phyloP scores from a whole-genome alignment of 2,797 vertebrate species.

The Cephalopachus bancanus region DNA sequence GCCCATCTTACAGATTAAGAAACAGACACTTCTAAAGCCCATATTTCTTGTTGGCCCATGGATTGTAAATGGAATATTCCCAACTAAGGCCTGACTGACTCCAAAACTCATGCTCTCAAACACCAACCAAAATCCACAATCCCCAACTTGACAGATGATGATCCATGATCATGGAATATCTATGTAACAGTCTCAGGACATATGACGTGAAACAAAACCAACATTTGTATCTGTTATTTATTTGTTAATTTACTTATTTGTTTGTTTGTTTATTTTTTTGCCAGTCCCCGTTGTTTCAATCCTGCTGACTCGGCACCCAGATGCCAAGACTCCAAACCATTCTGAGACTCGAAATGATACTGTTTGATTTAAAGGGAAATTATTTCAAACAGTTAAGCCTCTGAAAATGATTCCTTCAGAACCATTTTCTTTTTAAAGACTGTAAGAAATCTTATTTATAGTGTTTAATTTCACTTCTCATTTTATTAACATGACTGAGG shows the following conservation, averaged over 20 bases:
- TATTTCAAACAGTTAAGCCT: constrained; percentile 24
- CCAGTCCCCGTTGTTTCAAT: neutral
- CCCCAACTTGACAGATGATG: neutral
- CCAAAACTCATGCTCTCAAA: neutral
- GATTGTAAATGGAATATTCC: neutral
- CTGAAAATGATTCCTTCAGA: constrained; percentile 39
- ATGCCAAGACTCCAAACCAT: neutral
- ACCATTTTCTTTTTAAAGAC: constrained; percentile 71
- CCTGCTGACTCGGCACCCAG: neutral
- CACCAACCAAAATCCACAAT: neutral
- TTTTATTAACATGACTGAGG: constrained; percentile 78
- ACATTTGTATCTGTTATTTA: neutral
- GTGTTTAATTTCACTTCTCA: constrained; percentile 77
- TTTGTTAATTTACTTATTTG: too few relatives aligned
- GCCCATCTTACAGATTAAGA: neutral
- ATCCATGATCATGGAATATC: neutral
- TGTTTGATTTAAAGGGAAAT: constrained; percentile 5
- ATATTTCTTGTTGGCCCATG: fast-evolving
- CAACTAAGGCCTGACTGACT: neutral
- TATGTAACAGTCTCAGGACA: neutral
- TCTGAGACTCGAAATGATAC: neutral
- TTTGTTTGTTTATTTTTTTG: neutral
- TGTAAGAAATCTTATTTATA: constrained; percentile 78
- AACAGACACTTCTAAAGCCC: neutral
- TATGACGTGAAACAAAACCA: neutral